A percentile compares a stretch with the other conserved stretches of the same genome.
phyloP scores from a whole-genome alignment of 2,888 invertebrate species.

The Nowickia ferox region DNA sequence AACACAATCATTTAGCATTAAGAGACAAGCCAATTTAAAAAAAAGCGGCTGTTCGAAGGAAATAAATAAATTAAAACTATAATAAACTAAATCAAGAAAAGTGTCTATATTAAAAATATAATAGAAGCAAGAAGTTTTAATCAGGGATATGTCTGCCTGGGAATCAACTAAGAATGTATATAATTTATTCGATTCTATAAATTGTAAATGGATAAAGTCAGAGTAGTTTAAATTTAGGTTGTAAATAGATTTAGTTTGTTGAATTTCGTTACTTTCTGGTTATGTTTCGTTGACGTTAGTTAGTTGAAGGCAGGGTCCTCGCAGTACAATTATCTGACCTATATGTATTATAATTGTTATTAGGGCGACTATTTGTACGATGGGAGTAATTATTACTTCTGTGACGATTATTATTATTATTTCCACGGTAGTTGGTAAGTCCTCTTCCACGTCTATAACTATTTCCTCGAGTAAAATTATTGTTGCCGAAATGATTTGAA shows the following conservation, averaged over 20 bases:
- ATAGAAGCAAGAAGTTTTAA: conserved; percentile 30
- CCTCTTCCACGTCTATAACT: conserved; percentile 23
- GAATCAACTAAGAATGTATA: not conserved
- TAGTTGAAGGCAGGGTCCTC: conserved; percentile 16
- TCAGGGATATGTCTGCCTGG: not conserved
- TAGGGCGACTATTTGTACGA: not conserved
- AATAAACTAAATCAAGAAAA: no score
- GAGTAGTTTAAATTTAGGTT: conserved; percentile 27
- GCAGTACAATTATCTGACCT: conserved; percentile 14
- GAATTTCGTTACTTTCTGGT: not conserved
- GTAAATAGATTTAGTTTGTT: conserved; percentile 4
- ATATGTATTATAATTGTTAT: conserved; percentile 12
- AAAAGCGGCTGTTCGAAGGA: no score
- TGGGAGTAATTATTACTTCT: conserved; percentile 32
- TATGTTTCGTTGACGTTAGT: not conserved
- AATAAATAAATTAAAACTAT: no score
- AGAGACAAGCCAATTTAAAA: no score
- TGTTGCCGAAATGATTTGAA: conserved; percentile 28
- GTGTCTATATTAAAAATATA: no score
- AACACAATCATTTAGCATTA: no score
- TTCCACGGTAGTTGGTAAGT: conserved; percentile 20
- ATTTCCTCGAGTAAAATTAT: conserved; percentile 21
- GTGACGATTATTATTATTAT: conserved; percentile 21
- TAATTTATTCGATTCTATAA: conserved; percentile 3
- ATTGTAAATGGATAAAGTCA: conserved; percentile 32